Evolutionary conservation across 2,888 invertebrate genomes (phyloP).

Genomic region (Metacarcinus magister): DNA sequence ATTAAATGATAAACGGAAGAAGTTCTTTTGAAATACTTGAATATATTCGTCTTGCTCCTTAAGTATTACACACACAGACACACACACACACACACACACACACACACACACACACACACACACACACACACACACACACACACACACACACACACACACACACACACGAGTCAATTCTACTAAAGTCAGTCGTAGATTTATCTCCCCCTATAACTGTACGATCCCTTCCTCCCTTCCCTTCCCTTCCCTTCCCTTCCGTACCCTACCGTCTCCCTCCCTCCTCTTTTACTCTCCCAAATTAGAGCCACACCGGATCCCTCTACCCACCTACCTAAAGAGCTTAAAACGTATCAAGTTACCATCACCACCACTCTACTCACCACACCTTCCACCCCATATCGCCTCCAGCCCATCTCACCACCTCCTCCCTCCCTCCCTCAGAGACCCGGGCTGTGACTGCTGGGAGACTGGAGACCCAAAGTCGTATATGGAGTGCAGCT

Average conservation of each 20-base stretch:
- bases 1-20: neutral
- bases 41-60: neutral
- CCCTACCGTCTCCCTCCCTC: too few relatives aligned
- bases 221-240: too few relatives aligned
- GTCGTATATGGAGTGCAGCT: neutral
- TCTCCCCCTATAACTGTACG: neutral
- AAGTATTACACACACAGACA: neutral
- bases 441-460: neutral
- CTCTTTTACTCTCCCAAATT: neutral
- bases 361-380: neutral
- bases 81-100: slow-evolving; percentile 5
- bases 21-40: neutral
- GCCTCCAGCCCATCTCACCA: neutral
- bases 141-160: slow-evolving; percentile 16
- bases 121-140: neutral
- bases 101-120: slow-evolving; percentile 14
- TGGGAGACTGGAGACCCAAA: neutral
- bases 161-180: neutral
- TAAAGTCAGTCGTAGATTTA: neutral
- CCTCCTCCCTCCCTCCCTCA: neutral
- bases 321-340: neutral
- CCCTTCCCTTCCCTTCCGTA: too few relatives aligned
- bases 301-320: neutral
- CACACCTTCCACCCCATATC: too few relatives aligned
- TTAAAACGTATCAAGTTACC: neutral